phyloP scores from a whole-genome alignment of 2,797 vertebrate species.

The Phrynocephalus vlangalii region DNA sequence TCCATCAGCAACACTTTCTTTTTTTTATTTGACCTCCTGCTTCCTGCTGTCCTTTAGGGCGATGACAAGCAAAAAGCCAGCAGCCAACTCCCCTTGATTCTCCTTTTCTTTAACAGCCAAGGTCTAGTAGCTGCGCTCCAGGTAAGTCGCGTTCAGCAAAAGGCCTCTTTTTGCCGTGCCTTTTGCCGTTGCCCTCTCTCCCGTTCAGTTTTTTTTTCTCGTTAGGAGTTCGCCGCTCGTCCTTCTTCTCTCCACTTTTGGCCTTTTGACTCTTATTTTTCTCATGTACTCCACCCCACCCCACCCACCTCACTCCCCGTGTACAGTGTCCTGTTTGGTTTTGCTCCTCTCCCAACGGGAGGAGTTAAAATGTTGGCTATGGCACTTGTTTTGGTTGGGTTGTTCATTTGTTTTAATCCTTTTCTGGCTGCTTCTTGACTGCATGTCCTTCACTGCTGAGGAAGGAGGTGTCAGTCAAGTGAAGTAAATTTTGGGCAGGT shows the following conservation, averaged over 20 bases:
- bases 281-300: background rate
- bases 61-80: background rate
- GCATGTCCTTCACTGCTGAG: too few species aligned
- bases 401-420: too few species aligned
- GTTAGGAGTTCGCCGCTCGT: background rate
- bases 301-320: background rate
- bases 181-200: background rate
- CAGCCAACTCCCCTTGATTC: constrained; percentile 47
- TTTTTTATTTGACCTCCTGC: constrained; percentile 32
- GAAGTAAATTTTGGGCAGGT: too few species aligned
- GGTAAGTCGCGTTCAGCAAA: constrained; percentile 34
- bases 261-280: background rate
- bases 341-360: constrained; percentile 2
- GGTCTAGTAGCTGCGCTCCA: constrained; percentile 48
- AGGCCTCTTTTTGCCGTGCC: background rate
- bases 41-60: constrained; percentile 43
- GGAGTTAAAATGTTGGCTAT: constrained; percentile 13
- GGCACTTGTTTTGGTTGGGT: background rate
- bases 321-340: background rate
- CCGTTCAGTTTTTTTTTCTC: background rate
- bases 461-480: background rate
- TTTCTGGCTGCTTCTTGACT: too few species aligned
- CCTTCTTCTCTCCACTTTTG: background rate
- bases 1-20: background rate
- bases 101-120: constrained; percentile 54